Base-by-base conservation (phyloP, 2,797 vertebrate genomes). In the Macrochelys suwanniensis region DNA sequence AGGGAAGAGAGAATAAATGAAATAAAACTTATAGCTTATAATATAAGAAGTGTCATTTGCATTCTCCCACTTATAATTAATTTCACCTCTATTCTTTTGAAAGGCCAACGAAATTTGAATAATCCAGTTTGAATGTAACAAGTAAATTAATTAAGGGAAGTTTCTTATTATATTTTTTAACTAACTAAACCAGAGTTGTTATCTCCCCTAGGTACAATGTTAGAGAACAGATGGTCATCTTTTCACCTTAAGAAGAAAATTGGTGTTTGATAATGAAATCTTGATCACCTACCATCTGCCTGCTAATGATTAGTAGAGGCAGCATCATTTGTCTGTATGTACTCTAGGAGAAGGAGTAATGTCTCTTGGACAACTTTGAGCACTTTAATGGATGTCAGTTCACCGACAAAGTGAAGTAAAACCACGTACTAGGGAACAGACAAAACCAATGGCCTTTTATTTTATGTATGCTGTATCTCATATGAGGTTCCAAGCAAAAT, bases 191-290 rank as follows among this genome's bases (percentile, higher is more conserved):
- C 57, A 79, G 42, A 84, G 49, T 87, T 80, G n/a, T 65, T 78
- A 56, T 9, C 28, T 96, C 88, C 90, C 92, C 51, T 71, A 86
- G 78, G 94, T 94, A 94, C 25, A 78, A 15, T n/a, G 68, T 51
- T 54, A 84, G 59, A 77, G 84, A 97, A 96, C 93, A 97, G 97
- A 97, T 96, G 94, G 97, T 84, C 94, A 97, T 95, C 94, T 94
- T 91, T 89, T 96, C 95, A 96, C 84, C 92, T 97, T 87, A 85
- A 93, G 80, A 94, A 94, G 85, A 82, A 95, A 96, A 96, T 3
- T 74, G 88, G 91, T 96, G 93, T 95, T 97, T 96, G 96, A 94
- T 97, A 97, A 97, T 96, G 94, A 95, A 96, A 97, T 93, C 96
- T 96, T 96, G 94, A 96, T 97, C 97, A 94, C 84, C 80, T 92